These are phyloP conservation scores for Ammodytes marinus DNA, from an alignment of 2,113 vertebrate genomes.

Conservation along the genomic window DNA sequence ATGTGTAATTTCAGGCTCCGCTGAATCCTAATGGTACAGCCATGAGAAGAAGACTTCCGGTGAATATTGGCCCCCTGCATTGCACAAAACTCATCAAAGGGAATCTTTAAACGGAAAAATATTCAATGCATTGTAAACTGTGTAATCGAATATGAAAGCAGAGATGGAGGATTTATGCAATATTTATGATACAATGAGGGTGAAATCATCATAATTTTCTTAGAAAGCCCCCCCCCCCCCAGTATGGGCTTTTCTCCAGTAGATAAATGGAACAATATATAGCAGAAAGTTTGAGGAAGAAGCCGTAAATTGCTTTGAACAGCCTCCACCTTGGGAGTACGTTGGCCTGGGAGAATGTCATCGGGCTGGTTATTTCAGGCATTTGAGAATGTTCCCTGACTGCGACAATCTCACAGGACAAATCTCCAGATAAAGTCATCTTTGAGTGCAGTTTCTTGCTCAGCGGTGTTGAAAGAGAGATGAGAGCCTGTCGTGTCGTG, in stretches of 20 bases:
- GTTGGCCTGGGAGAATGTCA: slow-evolving; percentile 32
- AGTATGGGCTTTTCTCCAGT: not conserved
- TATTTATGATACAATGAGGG: slow-evolving; percentile 28
- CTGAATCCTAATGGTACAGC: slow-evolving; percentile 49
- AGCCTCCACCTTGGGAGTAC: slow-evolving; percentile 28
- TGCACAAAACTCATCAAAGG: slow-evolving; percentile 15
- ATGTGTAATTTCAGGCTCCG: slow-evolving; percentile 70
- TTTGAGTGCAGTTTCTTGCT: not conserved
- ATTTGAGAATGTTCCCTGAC: slow-evolving; percentile 33
- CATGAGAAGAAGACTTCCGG: slow-evolving; percentile 8
- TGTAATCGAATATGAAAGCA: not conserved
- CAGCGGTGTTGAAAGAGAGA: not conserved
- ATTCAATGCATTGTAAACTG: slow-evolving; percentile 25
- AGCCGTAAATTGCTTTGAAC: slow-evolving; percentile 4
- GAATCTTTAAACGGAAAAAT: slow-evolving; percentile 17
- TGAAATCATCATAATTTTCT: slow-evolving; percentile 37
- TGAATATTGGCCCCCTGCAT: not conserved
- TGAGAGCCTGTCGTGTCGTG: not conserved
- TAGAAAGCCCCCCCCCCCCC: not conserved
- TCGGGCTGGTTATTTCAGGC: slow-evolving; percentile 21
- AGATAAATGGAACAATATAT: slow-evolving; percentile 7
- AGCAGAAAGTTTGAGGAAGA: slow-evolving; percentile 19
- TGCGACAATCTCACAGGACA: slow-evolving; percentile 36
- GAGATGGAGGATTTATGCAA: slow-evolving; percentile 10
- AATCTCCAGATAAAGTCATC: not conserved